A percentile compares a stretch with the other conserved stretches of the same genome.
phyloP scores from a whole-genome alignment of 1,140 invertebrate species.

The Cherax quadricarinatus region DNA sequence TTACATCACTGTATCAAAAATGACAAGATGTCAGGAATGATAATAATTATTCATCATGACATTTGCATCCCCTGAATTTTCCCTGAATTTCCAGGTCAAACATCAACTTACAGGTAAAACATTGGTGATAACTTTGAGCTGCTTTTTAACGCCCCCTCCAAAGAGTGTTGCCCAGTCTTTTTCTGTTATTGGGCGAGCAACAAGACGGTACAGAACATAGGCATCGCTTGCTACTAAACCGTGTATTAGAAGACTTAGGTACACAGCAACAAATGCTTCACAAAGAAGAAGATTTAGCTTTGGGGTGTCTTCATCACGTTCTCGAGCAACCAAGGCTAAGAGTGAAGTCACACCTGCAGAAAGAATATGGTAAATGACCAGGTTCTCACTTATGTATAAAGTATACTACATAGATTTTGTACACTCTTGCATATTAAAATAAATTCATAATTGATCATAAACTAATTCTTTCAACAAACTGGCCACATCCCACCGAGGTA shows the following conservation, averaged over 20 bases:
- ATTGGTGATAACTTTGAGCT: conserved; percentile 85
- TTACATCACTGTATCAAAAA: too few species aligned
- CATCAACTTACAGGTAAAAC: conserved; percentile 53
- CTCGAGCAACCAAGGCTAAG: conserved; percentile 90
- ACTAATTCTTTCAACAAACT: too few species aligned
- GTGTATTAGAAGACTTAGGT: conserved; percentile 94
- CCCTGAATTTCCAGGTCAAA: background rate
- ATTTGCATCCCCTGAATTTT: background rate
- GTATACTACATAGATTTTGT: background rate
- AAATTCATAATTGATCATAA: too few species aligned
- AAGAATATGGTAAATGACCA: conserved; percentile 70
- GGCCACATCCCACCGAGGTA: too few species aligned
- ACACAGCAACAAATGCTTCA: conserved; percentile 95
- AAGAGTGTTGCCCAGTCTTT: conserved; percentile 92
- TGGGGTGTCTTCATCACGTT: conserved; percentile 97
- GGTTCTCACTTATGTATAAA: background rate
- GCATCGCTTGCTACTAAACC: conserved; percentile 96
- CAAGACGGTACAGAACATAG: conserved; percentile 79
- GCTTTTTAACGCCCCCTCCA: conserved; percentile 95
- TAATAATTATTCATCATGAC: background rate
- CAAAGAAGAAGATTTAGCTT: conserved; percentile 93
- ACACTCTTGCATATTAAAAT: conserved; percentile 11
- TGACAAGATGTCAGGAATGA: background rate
- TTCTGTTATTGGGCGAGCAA: conserved; percentile 88
- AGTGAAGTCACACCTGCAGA: conserved; percentile 89